Conservation (phyloP, 2,888 invertebrate species). For the Cenopis cana region DNA sequence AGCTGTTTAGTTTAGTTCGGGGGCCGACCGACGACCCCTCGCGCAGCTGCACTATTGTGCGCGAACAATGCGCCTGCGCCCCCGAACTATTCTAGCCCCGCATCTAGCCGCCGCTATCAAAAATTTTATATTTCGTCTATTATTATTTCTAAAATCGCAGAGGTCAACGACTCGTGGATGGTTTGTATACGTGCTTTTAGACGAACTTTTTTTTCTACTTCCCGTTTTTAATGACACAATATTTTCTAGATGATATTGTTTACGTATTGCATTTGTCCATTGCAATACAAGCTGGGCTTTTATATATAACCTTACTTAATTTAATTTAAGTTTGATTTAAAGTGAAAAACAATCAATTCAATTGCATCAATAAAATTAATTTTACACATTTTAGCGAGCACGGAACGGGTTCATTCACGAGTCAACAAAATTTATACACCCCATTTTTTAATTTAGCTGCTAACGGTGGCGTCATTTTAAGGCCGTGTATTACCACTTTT, state of each 20-base stretch:
- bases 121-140: slow-evolving; percentile 34
- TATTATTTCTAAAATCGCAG: slow-evolving; percentile 36
- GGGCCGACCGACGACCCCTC: slow-evolving; percentile 30
- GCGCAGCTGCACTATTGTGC: slow-evolving; percentile 51
- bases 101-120: slow-evolving; percentile 44
- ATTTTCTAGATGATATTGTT: not conserved
- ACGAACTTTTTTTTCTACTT: not conserved
- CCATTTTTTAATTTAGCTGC: too few relatives aligned
- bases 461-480: too few relatives aligned
- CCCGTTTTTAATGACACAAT: not conserved
- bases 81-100: slow-evolving; percentile 56
- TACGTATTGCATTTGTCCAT: not conserved
- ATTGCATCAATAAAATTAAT: too few relatives aligned
- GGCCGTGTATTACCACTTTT: too few relatives aligned
- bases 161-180: slow-evolving; percentile 35
- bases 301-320: too few relatives aligned
- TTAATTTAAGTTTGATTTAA: too few relatives aligned
- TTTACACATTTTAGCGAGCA: too few relatives aligned
- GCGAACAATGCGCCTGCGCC: slow-evolving; percentile 60
- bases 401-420: too few relatives aligned
- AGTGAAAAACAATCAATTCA: too few relatives aligned
- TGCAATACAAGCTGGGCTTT: not conserved
- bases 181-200: slow-evolving; percentile 16
- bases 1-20: not conserved
- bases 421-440: too few relatives aligned